Conservation (phyloP, 2,888 invertebrate genomes). For the Yponomeuta plumbellus region DNA sequence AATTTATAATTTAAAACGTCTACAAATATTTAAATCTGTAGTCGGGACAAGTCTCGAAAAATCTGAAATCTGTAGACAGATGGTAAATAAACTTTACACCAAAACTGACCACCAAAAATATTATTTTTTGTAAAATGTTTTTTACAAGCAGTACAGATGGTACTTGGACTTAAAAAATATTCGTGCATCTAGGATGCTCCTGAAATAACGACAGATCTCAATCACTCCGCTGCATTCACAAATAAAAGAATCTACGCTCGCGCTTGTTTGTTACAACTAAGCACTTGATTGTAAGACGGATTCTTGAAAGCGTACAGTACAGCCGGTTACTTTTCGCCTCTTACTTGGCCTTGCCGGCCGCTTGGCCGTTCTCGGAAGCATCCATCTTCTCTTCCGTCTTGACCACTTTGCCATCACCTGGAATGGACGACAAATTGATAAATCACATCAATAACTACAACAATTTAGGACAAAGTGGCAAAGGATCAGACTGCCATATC, state of each 20-base stretch:
- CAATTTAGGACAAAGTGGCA: not conserved
- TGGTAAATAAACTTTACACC: not conserved
- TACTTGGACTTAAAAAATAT: not conserved
- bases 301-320: not conserved
- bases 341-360: constrained; percentile 45
- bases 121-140: not conserved
- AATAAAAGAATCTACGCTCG: not conserved
- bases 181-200: not conserved
- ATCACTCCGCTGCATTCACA: not conserved
- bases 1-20: constrained; percentile 35
- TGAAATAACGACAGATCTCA: not conserved
- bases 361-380: constrained; percentile 47
- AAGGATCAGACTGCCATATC: constrained; percentile 41
- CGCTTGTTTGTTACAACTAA: not conserved
- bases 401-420: constrained; percentile 70
- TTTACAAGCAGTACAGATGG: not conserved
- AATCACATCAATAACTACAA: not conserved
- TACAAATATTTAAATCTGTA: constrained; percentile 28
- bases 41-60: not conserved
- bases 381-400: constrained; percentile 70
- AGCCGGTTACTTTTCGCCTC: constrained; percentile 13
- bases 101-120: constrained; percentile 7
- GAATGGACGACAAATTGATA: constrained; percentile 19
- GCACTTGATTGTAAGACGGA: not conserved
- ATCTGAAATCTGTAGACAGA: constrained; percentile 8